phyloP scores from a whole-genome alignment of 2,113 vertebrate genomes.

The Lagopus leucura region DNA sequence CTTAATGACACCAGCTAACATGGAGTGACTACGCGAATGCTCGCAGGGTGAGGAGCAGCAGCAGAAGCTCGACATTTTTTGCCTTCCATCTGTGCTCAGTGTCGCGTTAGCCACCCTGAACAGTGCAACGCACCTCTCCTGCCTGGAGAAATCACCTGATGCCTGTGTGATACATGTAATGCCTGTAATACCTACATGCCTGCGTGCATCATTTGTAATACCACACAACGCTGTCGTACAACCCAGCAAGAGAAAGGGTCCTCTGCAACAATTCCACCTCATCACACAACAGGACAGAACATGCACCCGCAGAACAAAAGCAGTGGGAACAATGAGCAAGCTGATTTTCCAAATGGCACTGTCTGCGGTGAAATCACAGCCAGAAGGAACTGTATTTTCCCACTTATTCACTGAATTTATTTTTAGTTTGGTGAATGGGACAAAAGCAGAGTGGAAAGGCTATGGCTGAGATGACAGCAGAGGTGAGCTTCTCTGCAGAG shows the following conservation, averaged over 20 bases:
- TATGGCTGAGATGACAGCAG: neutral
- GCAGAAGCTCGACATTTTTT: neutral
- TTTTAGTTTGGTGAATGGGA: neutral
- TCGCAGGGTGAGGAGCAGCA: neutral
- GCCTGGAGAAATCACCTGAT: neutral
- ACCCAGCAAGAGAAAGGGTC: neutral
- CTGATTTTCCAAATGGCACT: neutral
- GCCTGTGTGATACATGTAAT: neutral
- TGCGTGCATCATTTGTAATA: neutral
- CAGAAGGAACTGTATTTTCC: neutral
- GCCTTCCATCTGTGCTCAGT: neutral
- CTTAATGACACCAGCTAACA: conserved; percentile 6
- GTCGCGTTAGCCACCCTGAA: neutral
- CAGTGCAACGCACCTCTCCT: neutral
- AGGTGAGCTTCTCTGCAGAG: neutral
- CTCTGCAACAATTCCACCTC: neutral
- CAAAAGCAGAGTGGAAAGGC: neutral
- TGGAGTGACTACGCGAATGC: neutral
- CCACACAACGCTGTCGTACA: neutral
- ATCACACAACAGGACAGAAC: neutral
- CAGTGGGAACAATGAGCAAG: neutral
- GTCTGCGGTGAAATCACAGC: neutral
- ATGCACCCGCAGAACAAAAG: neutral
- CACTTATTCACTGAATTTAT: neutral
- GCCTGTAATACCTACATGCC: too few relatives aligned